Evolutionary conservation across 2,113 vertebrate species (phyloP), one percentile per base, ranked within the genome.

Genomic region (Ochotona curzoniae): DNA sequence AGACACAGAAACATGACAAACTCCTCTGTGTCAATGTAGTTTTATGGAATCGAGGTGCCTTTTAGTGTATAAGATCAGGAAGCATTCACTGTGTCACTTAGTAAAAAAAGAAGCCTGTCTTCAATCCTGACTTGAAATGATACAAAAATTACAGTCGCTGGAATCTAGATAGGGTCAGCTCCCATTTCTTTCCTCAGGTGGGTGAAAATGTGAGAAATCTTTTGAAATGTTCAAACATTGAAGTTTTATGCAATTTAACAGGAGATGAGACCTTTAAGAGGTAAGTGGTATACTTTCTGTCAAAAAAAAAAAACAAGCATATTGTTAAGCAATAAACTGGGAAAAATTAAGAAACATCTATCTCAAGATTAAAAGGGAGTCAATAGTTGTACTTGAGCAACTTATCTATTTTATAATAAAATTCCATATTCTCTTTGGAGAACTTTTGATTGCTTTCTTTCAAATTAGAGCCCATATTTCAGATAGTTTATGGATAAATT

Each of bases 381-480:
- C 91, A 47, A 32, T 64, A 60, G 4, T 44, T 70, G 15, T 26
- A 5, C 73, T 66, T 63, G 8, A 69, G 23, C n/a, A 70, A 49
- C n/a, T 61, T 60, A 74, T 88, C 60, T 35, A 73, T 78, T 95
- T 81, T 35, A 38, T 79, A 89, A 85, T 32, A 85, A 96, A 54
- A 94, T 78, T 8, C 7, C 4, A 26, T n/a, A 3, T 8, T 23
- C 79, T 87, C 26, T 49, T 64, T 35, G 15, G 25, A 57, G 35
- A 71, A 38, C 2, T 32, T 61, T 88, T 28, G 35, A 57, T 57
- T 57, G 4, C 17, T 57, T 57, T 57, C 17, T 89, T 51, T 26
- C 75, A 26, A 57, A 71, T 61, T 9, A 84, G 2, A 70, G 0
- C 9, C 25, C 15, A 44, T 28, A 82, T 76, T 73, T 73, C 60